Percentiles rank a stretch among this genome's conserved stretches.
Conservation (phyloP, 2,797 vertebrate genomes). For the Trichosurus vulpecula region DNA sequence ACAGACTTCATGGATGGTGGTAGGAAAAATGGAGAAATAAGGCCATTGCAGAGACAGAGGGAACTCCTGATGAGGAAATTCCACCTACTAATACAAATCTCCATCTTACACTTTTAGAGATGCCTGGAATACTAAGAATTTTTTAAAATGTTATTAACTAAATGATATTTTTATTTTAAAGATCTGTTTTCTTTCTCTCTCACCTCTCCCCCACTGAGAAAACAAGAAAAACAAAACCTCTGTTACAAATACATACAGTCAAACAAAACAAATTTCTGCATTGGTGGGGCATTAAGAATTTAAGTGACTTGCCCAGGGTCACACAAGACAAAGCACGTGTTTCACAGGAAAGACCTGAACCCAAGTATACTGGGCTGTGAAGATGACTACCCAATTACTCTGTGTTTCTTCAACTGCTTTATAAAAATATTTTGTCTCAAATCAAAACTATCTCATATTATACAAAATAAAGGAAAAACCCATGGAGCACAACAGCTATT, state of each 20-base stretch:
- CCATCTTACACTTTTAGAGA: not conserved
- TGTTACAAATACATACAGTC: not conserved
- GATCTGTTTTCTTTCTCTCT: not conserved
- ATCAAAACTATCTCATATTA: not conserved
- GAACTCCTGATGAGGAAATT: not conserved
- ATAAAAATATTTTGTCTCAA: not conserved
- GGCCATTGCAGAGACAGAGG: not conserved
- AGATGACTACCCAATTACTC: not conserved
- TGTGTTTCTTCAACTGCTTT: not conserved
- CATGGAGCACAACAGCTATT: not conserved
- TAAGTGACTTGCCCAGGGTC: too few relatives aligned
- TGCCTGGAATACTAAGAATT: not conserved
- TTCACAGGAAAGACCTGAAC: too few relatives aligned
- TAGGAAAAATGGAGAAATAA: not conserved
- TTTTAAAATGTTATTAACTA: not conserved
- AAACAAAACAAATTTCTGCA: not conserved
- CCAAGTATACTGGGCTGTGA: not conserved
- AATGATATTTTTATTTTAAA: not conserved
- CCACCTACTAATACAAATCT: not conserved
- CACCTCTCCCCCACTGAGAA: not conserved
- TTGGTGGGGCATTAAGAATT: too few relatives aligned
- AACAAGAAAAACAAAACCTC: not conserved
- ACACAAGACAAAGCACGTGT: too few relatives aligned
- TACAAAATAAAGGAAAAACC: not conserved
- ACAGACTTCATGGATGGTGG: not conserved